These are phyloP conservation scores for Xyrichtys novacula DNA, from an alignment of 2,797 vertebrate genomes.

Conservation along the genomic window DNA sequence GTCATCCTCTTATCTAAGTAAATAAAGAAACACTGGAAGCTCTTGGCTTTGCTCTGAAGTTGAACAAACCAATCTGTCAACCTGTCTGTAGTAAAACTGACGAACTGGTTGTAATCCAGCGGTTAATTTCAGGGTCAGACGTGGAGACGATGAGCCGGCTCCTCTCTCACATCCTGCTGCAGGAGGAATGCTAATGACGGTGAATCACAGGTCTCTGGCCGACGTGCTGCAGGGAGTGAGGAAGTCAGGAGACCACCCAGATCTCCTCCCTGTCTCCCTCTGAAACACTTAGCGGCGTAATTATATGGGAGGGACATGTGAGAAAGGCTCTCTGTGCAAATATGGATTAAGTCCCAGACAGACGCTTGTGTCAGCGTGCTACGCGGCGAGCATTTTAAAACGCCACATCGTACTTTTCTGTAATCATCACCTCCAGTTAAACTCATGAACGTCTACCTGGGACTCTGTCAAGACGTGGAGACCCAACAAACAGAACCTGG, in stretches of 20 bases:
- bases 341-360: constrained; percentile 65
- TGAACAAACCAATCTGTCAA: too few species aligned
- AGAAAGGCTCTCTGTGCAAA: constrained; percentile 60
- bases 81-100: neutral
- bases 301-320: constrained; percentile 67
- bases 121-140: constrained; percentile 27
- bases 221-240: constrained; percentile 60
- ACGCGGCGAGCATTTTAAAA: constrained; percentile 12
- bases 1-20: too few species aligned
- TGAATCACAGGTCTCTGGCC: constrained; percentile 66
- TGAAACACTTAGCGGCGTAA: constrained; percentile 63
- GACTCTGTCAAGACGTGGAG: neutral
- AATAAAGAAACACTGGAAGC: too few species aligned
- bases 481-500: neutral
- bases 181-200: constrained; percentile 70
- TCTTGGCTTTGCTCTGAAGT: too few species aligned
- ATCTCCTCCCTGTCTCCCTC: constrained; percentile 60
- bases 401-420: constrained; percentile 33
- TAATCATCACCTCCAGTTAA: constrained; percentile 7
- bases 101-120: neutral
- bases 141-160: constrained; percentile 47
- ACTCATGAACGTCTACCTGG: neutral
- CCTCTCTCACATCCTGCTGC: constrained; percentile 39
- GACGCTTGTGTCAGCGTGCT: constrained; percentile 37
- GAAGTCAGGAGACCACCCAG: constrained; percentile 72